Evolutionary conservation across 2,888 invertebrate genomes (phyloP).

Genomic region (Oxycera nigricornis): DNA sequence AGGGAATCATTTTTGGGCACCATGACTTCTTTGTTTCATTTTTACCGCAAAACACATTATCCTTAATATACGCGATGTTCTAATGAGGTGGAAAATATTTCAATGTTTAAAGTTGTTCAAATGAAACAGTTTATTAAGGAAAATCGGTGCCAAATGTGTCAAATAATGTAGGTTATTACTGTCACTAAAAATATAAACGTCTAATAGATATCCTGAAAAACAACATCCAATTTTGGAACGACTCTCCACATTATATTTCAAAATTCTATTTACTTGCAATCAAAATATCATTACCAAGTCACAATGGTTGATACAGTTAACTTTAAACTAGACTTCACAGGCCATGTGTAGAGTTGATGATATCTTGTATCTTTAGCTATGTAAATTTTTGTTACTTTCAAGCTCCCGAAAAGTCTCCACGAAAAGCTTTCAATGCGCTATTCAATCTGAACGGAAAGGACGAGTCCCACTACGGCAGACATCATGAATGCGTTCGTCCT

Average conservation of each 20-base stretch:
- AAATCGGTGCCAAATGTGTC: no score
- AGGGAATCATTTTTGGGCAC: no score
- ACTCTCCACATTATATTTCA: neutral
- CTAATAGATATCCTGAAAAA: no score
- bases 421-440: slow-evolving; percentile 22
- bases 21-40: no score
- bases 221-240: neutral
- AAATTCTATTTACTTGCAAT: neutral
- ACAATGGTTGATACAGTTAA: neutral
- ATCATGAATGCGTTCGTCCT: slow-evolving; percentile 8
- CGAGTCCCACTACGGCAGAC: neutral
- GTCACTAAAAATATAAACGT: no score
- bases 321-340: neutral
- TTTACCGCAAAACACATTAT: no score
- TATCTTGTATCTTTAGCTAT: slow-evolving; percentile 9
- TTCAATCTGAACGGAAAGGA: slow-evolving; percentile 15
- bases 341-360: slow-evolving; percentile 10
- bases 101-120: no score
- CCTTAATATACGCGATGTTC: no score
- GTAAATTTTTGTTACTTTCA: no score
- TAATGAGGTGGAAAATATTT: no score
- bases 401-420: slow-evolving; percentile 19
- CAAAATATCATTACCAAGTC: neutral
- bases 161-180: no score
- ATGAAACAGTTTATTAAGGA: no score